A percentile compares a stretch with the other conserved stretches of the same genome.
Conservation (phyloP, 2,888 invertebrate species). For the Augiades crinisus region DNA sequence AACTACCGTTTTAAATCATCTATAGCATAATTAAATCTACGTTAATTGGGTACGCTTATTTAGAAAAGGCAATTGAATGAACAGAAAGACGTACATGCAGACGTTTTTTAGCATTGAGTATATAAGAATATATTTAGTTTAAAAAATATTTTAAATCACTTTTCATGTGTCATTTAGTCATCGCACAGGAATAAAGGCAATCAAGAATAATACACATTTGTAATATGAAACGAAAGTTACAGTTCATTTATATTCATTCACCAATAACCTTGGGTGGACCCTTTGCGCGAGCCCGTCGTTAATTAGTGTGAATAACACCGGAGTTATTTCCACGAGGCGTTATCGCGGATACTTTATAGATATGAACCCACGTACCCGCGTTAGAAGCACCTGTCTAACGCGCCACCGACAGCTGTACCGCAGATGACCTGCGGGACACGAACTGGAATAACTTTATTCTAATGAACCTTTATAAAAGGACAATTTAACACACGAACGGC, state of each 20-base stretch:
- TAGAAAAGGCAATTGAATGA: too few relatives aligned
- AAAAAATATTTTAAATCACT: too few relatives aligned
- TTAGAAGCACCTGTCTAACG: conserved; percentile 74
- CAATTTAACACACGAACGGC: conserved; percentile 9
- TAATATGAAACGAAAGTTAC: too few relatives aligned
- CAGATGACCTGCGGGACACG: conserved; percentile 35
- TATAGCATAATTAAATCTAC: too few relatives aligned
- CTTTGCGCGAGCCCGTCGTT: conserved; percentile 9
- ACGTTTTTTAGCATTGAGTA: too few relatives aligned
- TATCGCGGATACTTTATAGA: conserved; percentile 31
- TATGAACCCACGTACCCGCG: conserved; percentile 29
- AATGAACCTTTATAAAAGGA: conserved; percentile 26
- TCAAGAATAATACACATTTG: too few relatives aligned
- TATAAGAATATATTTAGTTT: too few relatives aligned
- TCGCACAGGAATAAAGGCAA: too few relatives aligned
- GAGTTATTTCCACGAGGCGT: conserved; percentile 26
- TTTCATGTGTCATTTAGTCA: too few relatives aligned
- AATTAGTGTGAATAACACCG: conserved; percentile 20
- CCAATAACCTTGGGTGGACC: conserved; percentile 5
- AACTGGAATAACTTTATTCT: conserved; percentile 26
- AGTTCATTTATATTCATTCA: conserved; percentile 8
- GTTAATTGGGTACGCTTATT: too few relatives aligned
- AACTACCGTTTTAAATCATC: too few relatives aligned
- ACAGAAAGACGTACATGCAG: too few relatives aligned
- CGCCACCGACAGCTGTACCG: conserved; percentile 48